Evolutionary conservation across 2,113 vertebrate genomes (phyloP).

Genomic region (Triplophysa siluroides): DNA sequence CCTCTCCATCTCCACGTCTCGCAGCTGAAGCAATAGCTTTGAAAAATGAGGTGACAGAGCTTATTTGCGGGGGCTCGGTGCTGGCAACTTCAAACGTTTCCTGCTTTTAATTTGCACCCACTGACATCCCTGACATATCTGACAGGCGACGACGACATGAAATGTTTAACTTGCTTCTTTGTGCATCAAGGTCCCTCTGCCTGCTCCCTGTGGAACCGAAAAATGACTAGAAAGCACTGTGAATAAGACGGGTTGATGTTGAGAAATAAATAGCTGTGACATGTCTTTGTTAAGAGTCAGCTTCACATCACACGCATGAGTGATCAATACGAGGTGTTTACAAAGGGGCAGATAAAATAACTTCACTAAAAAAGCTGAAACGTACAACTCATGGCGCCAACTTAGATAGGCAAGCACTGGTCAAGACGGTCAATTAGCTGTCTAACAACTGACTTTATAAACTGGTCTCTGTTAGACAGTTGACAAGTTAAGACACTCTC

Average conservation of each 20-base stretch:
- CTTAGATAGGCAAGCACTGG: too few relatives aligned
- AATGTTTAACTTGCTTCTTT: conserved; percentile 33
- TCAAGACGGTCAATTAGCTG: too few relatives aligned
- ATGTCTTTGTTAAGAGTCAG: neutral
- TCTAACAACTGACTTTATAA: too few relatives aligned
- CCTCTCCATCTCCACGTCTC: conserved; percentile 36
- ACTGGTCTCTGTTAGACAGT: too few relatives aligned
- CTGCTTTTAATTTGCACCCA: conserved; percentile 63
- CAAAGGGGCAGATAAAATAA: neutral
- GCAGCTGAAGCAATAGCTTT: conserved; percentile 32
- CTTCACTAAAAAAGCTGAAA: neutral
- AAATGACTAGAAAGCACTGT: conserved; percentile 4
- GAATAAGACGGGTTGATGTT: neutral
- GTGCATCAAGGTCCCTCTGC: conserved; percentile 17
- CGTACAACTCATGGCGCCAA: neutral
- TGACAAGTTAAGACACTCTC: too few relatives aligned
- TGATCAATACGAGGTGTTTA: neutral
- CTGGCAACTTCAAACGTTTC: conserved; percentile 65
- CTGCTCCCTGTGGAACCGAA: conserved; percentile 1
- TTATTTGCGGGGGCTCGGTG: conserved; percentile 58
- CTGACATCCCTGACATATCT: conserved; percentile 7
- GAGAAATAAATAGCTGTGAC: neutral
- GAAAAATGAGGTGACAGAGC: conserved; percentile 69
- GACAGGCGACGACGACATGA: neutral
- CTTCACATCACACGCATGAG: neutral